Evolutionary conservation across 2,888 invertebrate species (phyloP), one percentile per base, ranked within the genome.

Genomic region (Drepana falcataria): DNA sequence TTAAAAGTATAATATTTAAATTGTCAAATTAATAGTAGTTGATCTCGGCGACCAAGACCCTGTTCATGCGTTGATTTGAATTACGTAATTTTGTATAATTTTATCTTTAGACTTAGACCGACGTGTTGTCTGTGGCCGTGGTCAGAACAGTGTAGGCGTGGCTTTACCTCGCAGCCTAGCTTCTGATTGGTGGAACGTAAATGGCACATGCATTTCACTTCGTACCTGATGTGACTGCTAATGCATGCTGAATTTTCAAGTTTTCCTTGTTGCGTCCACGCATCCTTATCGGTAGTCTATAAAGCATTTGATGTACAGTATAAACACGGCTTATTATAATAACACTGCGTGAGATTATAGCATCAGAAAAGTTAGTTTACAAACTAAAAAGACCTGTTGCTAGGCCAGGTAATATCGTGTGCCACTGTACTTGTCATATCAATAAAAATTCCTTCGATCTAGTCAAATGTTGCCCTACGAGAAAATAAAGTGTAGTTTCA

Each of bases 191-290:
- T 69, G 62, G 74, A 71, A 65, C 59, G 57, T 57, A 74, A 74
- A 81, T 81, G 77, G 82, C 77, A 79, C 79, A 79, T 84, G 85
- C 87, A 87, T 88, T 87, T 87, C 85, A 82, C 85, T 77, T 70
- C 61, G 66, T 69, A 76, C 78, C 75, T 74, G 77, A 70, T 74
- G 59, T 60, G 85, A 83, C 78, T 88, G 71, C 72, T 83, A 85
- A 87, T 69, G 69, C 55, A 60, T 53, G 63, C 64, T 66, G 62
- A 71, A 72, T 70, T 73, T 74, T 72, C 53, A 53, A 44, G 44
- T 44, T 44, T 44, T 44, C 44, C 9, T 7, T 9, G 9, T 9
- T 9, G 44, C 44, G 44, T 44, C 7, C 9, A 69, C 54, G 57
- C 63, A 63, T 63, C 68, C 37, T 3, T 37, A 4, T 4, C 37